phyloP scores from a whole-genome alignment of 2,113 vertebrate genomes.

The Pomatorhinus ruficollis region DNA sequence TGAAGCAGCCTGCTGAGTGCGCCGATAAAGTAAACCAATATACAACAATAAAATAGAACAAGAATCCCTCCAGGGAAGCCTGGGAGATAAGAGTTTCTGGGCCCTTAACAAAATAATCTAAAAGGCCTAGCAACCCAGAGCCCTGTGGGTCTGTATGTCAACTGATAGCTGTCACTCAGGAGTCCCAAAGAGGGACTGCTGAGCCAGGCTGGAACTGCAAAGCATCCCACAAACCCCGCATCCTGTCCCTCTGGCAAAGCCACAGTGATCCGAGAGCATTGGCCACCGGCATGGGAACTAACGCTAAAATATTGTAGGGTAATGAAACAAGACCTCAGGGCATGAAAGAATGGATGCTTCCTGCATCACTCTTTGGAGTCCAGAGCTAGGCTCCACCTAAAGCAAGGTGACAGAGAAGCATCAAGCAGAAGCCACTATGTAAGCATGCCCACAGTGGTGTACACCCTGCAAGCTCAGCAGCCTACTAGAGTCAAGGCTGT shows the following conservation, averaged over 20 bases:
- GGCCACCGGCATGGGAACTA: background rate
- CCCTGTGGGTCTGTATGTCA: background rate
- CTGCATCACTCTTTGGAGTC: background rate
- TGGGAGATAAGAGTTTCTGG: background rate
- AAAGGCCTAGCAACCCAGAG: background rate
- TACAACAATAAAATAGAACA: background rate
- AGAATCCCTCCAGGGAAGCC: background rate
- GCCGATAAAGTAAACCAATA: background rate
- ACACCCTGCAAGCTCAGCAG: background rate
- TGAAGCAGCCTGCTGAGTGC: background rate
- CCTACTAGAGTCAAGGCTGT: background rate
- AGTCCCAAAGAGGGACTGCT: background rate
- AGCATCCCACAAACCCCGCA: background rate
- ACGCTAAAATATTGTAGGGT: rapidly evolving
- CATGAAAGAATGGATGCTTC: background rate
- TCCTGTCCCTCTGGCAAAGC: background rate
- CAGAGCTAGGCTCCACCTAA: background rate
- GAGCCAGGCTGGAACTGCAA: background rate
- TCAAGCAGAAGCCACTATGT: rapidly evolving
- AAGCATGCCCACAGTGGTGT: background rate
- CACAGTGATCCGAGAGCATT: rapidly evolving
- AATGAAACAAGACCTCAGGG: background rate
- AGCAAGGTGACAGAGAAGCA: background rate
- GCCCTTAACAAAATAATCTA: background rate
- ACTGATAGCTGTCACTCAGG: background rate